Evolutionary conservation across 2,888 invertebrate genomes (phyloP), one percentile per base, ranked within the genome.

Genomic region (Tineola bisselliella): DNA sequence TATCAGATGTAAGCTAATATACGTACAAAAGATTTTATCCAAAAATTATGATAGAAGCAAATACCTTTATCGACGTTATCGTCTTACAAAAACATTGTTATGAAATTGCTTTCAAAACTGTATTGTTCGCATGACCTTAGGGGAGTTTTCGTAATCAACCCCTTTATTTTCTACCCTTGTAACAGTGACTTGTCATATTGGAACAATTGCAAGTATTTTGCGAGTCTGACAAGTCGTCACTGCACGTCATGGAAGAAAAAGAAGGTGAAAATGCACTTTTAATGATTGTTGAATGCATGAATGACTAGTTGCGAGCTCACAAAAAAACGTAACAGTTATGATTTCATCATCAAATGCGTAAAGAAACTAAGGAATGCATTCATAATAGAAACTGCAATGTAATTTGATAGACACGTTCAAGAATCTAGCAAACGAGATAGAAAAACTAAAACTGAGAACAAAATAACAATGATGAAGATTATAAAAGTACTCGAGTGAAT

Each of bases 171-270:
- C n/a, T 15, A 48, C 48, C 48, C 48, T 48, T 38, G 3, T 4
- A 13, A 3, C 8, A 15, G 48, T 48, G 48, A 48, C 63, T 61
- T 63, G 64, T 68, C 67, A 67, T 65, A 61, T 44, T 60, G 66
- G 66, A 69, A 75, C 75, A 79, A 76, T 73, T 67, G 68, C 62
- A 67, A 44, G 64, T 72, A 72, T 72, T 77, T 60, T 74, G 76
- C 74, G 74, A 70, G 66, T 65, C 63, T 66, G 68, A 63, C 66
- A 68, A 69, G 73, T 70, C 67, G 76, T 73, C 75, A 69, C 65
- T 73, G 70, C 56, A 19, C 62, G 72, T 72, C 70, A 72, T 64
- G 69, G 77, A 75, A 69, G 69, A 68, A 63, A 65, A 62, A 64
- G 61, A 64, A 66, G 64, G 68, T 62, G 66, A 67, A 73, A 77